Evolutionary conservation across 1,140 invertebrate species (phyloP).

Genomic region (Drosophila albomicans): DNA sequence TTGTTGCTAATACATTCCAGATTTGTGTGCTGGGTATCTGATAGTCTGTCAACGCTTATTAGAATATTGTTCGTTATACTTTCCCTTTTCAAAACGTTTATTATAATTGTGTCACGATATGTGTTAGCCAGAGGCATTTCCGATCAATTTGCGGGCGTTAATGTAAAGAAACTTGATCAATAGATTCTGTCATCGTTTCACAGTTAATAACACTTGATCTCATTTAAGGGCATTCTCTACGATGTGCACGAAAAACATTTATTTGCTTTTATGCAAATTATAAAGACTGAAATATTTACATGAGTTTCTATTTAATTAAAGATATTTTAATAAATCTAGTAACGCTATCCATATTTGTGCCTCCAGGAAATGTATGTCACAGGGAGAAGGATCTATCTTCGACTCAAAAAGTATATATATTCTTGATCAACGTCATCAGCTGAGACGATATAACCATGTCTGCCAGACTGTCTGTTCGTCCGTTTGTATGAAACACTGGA

Average conservation of each 20-base stretch:
- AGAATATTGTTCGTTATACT: neutral
- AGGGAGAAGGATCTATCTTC: too few species aligned
- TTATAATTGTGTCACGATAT: conserved; percentile 2
- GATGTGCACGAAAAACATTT: neutral
- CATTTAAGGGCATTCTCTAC: neutral
- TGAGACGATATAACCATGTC: too few species aligned
- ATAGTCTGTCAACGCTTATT: neutral
- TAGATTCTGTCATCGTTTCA: neutral
- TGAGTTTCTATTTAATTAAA: neutral
- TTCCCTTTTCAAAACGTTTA: neutral
- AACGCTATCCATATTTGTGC: too few species aligned
- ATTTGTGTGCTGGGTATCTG: neutral
- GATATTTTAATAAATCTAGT: neutral
- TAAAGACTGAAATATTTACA: neutral
- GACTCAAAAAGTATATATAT: too few species aligned
- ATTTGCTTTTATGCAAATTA: neutral
- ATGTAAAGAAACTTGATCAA: neutral
- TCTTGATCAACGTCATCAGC: too few species aligned
- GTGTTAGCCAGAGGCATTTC: neutral
- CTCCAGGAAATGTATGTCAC: too few species aligned
- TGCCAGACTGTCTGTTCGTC: too few species aligned
- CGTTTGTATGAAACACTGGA: too few species aligned
- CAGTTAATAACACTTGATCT: neutral
- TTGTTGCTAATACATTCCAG: neutral
- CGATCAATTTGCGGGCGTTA: neutral